Evolutionary conservation across 2,888 invertebrate species (phyloP).

Genomic region (Cantharis lateralis): DNA sequence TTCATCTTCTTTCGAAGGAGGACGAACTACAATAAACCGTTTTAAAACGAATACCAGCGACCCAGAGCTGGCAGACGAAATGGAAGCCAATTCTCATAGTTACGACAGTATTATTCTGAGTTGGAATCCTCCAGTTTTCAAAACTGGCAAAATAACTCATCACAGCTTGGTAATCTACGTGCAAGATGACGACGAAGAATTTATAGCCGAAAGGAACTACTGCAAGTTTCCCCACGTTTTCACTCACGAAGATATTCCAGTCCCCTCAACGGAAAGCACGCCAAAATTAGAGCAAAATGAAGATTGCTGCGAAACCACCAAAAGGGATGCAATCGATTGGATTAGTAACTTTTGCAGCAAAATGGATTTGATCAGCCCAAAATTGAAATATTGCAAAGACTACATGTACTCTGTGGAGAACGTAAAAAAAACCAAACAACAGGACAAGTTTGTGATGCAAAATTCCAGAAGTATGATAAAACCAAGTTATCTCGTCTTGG

Average conservation of each 20-base stretch:
- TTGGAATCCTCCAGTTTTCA: conserved; percentile 63
- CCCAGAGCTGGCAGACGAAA: conserved; percentile 54
- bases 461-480: background rate
- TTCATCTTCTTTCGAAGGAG: conserved; percentile 56
- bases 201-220: conserved; percentile 59
- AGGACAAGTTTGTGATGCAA: background rate
- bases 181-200: conserved; percentile 36
- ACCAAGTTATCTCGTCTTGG: background rate
- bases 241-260: background rate
- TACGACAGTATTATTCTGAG: conserved; percentile 54
- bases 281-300: background rate
- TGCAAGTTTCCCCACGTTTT: conserved; percentile 53
- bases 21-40: conserved; percentile 65
- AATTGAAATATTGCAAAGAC: conserved; percentile 2
- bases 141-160: conserved; percentile 49
- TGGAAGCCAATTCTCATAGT: conserved; percentile 46
- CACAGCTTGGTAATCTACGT: conserved; percentile 51
- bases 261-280: conserved; percentile 3
- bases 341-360: conserved; percentile 8
- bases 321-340: background rate
- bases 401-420: conserved; percentile 21
- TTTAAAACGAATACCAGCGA: conserved; percentile 67
- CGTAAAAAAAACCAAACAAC: background rate
- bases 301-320: conserved; percentile 29
- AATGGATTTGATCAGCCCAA: background rate